A percentile compares a stretch with the other conserved stretches of the same genome.
phyloP scores from a whole-genome alignment of 37 sponge, comb jelly and placozoan genomes.

The Agelas oroides region DNA sequence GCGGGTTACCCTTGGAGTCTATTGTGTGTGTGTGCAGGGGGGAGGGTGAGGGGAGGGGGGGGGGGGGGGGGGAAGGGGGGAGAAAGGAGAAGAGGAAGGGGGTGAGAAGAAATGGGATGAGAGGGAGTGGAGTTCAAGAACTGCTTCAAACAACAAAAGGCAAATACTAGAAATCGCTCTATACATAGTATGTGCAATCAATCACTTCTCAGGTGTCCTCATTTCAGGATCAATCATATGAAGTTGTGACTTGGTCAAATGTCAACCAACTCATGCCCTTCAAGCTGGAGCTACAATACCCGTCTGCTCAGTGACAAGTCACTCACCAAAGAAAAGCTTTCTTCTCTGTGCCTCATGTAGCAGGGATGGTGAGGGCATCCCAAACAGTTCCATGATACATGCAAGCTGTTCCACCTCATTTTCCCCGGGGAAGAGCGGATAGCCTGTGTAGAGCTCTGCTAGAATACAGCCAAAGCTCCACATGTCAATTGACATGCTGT shows the following conservation, averaged over 20 bases:
- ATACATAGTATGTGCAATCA: too few relatives aligned
- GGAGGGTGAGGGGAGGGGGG: background rate
- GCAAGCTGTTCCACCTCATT: conserved; percentile 92
- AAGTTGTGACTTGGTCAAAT: too few relatives aligned
- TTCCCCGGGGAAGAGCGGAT: conserved; percentile 95
- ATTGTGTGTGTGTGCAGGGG: background rate
- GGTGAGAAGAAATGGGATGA: background rate
- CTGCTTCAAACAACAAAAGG: too few relatives aligned
- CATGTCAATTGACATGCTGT: conserved; percentile 94
- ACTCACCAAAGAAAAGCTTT: conserved; percentile 84
- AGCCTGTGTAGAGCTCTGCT: conserved; percentile 90
- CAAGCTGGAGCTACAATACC: too few relatives aligned
- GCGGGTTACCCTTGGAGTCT: conserved; percentile 88
- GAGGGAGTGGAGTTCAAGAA: too few relatives aligned
- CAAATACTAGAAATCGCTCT: too few relatives aligned
- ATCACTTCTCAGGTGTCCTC: too few relatives aligned
- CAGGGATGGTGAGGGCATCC: conserved; percentile 60
- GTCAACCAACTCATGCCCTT: too few relatives aligned
- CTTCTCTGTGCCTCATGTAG: conserved; percentile 87
- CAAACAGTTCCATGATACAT: conserved; percentile 90
- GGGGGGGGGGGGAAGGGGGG: background rate
- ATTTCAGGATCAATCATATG: too few relatives aligned
- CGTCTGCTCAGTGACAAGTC: too few relatives aligned
- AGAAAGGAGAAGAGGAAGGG: background rate
- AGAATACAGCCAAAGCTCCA: conserved; percentile 91